Evolutionary conservation across 2,113 vertebrate genomes (phyloP).

Genomic region (Chaetodon trifascialis): DNA sequence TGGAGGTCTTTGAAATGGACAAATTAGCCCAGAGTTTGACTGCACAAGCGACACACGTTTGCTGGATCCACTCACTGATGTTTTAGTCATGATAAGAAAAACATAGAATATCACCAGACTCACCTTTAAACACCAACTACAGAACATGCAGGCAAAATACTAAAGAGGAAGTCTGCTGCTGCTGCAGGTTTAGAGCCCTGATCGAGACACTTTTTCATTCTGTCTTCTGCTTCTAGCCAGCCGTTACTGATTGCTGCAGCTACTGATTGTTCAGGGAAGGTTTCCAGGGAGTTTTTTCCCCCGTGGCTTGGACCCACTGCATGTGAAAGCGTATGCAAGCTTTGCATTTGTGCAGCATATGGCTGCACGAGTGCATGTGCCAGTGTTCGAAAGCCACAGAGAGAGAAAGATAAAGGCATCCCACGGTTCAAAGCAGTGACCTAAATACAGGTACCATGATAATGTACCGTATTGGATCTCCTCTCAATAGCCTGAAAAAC

Average conservation of each 20-base stretch:
- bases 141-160: background rate
- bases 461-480: constrained; percentile 39
- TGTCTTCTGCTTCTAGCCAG: background rate
- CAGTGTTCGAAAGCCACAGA: background rate
- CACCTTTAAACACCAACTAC: background rate
- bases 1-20: background rate
- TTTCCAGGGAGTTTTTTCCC: constrained; percentile 44
- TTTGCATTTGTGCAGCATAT: constrained; percentile 29
- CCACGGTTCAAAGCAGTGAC: constrained; percentile 75
- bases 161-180: background rate
- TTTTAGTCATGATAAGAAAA: background rate
- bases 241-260: constrained; percentile 34
- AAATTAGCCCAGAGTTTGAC: background rate
- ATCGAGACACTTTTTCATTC: constrained; percentile 1
- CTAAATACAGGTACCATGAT: constrained; percentile 76
- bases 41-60: background rate
- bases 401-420: constrained; percentile 45
- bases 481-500: constrained; percentile 48
- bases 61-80: background rate
- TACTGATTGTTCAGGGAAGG: constrained; percentile 25
- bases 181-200: constrained; percentile 9
- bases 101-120: background rate
- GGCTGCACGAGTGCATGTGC: background rate
- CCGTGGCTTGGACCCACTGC: constrained; percentile 47
- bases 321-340: constrained; percentile 43